Base-by-base conservation (phyloP, 2,797 vertebrate genomes). In the Babyrousa celebensis region DNA sequence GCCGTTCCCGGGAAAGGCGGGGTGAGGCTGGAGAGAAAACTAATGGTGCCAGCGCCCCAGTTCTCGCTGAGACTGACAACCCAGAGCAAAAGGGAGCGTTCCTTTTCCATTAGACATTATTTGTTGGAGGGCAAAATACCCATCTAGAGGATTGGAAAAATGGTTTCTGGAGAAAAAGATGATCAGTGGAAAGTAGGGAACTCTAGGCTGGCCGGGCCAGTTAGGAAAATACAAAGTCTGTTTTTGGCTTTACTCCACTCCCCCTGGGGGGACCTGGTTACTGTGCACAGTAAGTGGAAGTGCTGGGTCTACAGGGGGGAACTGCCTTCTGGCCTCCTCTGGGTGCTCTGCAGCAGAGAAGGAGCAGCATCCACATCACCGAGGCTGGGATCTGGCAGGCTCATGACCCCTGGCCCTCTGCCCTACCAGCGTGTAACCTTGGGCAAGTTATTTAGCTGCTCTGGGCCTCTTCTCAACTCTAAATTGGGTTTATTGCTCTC, bases 311-410 rank as follows among this genome's bases (percentile, higher is more conserved):
- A 25, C 36, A 18, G 36, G 0, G 0, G 65, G 21, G 32, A 27
- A 10, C 48, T 43, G 25, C n/a, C 18, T 16, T 14, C 74, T 2
- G 25, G 6, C 48, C 27, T 60, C 40, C 67, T 4, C 1, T 1
- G 3, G 32, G 11, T 15, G n/a, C 8, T 52, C 11, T 1, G n/a
- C 9, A 25, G 79, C 12, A 14, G 16, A 54, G 17, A 29, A 25
- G 25, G 56, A 4, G 0, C 29, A 6, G 18, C 8, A 10, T 43
- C 8, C 0, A 1, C 5, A 0, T 67, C 32, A 3, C 54, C 6
- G 58, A 86, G 85, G 17, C 43, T 78, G 62, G 32, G 56, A 74
- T n/a, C 56, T 25, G 48, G 48, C 54, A 40, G 16, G 17, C 71
- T 14, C 32, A n/a, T 0, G 48, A 62, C 21, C 2, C 0, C 29